phyloP scores from a whole-genome alignment of 2,113 vertebrate genomes.

The Raja brachyura region DNA sequence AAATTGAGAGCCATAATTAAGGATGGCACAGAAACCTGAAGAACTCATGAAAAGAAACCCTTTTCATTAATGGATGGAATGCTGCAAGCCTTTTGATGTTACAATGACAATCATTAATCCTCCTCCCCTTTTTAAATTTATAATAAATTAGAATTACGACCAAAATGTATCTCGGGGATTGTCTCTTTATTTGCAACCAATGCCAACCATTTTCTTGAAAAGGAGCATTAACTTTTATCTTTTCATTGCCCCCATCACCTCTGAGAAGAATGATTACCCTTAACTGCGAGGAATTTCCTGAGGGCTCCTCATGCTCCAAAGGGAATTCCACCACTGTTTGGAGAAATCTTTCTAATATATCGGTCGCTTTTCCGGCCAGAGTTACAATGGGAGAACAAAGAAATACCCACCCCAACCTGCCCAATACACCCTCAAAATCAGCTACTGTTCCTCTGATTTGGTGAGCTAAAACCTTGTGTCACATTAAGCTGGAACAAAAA shows the following conservation, averaged over 20 bases:
- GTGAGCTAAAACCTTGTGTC: neutral
- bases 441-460: too few relatives aligned
- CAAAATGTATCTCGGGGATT: neutral
- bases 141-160: neutral
- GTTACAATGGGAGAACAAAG: neutral
- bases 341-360: neutral
- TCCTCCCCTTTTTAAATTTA: constrained; percentile 1
- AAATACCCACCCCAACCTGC: too few relatives aligned
- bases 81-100: constrained; percentile 8
- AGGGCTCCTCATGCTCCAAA: neutral
- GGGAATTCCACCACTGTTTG: neutral
- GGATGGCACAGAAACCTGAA: constrained; percentile 35
- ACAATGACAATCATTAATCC: neutral
- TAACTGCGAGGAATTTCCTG: neutral
- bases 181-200: neutral
- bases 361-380: neutral
- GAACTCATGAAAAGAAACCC: constrained; percentile 8
- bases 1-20: constrained; percentile 20
- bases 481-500: neutral
- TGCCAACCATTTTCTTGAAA: neutral
- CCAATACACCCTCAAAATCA: neutral
- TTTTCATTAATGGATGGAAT: constrained; percentile 21
- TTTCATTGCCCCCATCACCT: neutral
- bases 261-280: neutral
- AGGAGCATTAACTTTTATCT: neutral